These are phyloP conservation scores for Dichetophora obliterata DNA, from an alignment of 2,888 invertebrate genomes.

Conservation along the genomic window DNA sequence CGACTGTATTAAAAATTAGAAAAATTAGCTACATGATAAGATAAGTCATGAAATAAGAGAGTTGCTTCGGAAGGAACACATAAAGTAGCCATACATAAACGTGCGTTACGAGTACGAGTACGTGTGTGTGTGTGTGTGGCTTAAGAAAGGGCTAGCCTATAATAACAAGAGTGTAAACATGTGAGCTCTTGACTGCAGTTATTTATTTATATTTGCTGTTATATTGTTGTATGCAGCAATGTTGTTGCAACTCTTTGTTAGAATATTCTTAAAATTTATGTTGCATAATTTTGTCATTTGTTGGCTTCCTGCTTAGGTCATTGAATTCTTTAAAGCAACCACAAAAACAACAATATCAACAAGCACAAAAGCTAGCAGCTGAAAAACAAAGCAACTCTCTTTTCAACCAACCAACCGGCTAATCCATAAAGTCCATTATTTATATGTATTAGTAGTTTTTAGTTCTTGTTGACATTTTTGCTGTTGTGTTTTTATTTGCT, in stretches of 20 bases:
- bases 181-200: no score
- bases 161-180: no score
- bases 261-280: no score
- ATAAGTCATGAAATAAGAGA: constrained; percentile 33
- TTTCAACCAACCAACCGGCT: constrained; percentile 13
- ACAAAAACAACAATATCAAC: not conserved
- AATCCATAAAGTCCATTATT: constrained; percentile 34
- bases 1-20: constrained; percentile 42
- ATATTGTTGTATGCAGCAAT: no score
- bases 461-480: not conserved
- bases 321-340: no score
- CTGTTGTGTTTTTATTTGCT: not conserved
- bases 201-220: no score
- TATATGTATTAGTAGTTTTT: constrained; percentile 16
- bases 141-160: no score
- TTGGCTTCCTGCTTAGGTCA: no score
- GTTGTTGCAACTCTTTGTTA: no score
- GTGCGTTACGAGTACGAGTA: no score
- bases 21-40: constrained; percentile 46
- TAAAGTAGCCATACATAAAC: constrained; percentile 6
- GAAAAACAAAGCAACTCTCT: not conserved
- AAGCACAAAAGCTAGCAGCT: not conserved
- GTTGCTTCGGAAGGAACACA: constrained; percentile 36
- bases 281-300: no score
- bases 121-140: no score